Evolutionary conservation across 2,888 invertebrate genomes (phyloP), one percentile per base, ranked within the genome.

Genomic region (Piscicola geometra): DNA sequence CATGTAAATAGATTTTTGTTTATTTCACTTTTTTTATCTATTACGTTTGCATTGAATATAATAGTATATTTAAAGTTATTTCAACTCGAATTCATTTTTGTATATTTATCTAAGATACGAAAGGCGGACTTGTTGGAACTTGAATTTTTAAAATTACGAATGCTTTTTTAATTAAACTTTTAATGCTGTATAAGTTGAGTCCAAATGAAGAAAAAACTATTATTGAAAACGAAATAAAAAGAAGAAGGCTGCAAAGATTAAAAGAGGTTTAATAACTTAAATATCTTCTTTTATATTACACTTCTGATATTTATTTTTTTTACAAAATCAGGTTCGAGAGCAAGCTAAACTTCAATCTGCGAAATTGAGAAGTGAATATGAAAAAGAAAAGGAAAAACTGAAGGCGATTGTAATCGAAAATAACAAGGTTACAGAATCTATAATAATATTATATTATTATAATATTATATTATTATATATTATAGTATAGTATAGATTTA

Each of bases 41-140:
- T 56, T 56, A 56, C 60, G 60, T 56, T 56, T 15, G 12, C 60
- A 56, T 15, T 18, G 60, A 56, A 18, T 3, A 25, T 5, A 15
- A 21, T 47, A 5, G 60, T 56, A 18, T 25, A 25, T 56, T 56
- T 3, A 25, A n/a, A 15, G 9, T 47, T 47, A 9, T 56, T 56
- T 56, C n/a, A 56, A 56, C n/a, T 56, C 25, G 9, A 5, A 41
- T 41, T 41, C 15, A 41, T 15, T 41, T 41, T 41, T 41, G 15
- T 9, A 41, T 9, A 41, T 41, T 5, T 5, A 9, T 9, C 5
- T 9, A 41, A 41, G 9, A 25, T 18, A 56, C 25, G 25, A 56
- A 56, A 56, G 60, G 60, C 60, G 60, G 60, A 56, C 60, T 56
- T 56, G 60, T 56, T 21, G 60, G 5, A 15, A 56, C 60, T 56